phyloP scores from a whole-genome alignment of 2,797 vertebrate species.

The Pteropus rufus region DNA sequence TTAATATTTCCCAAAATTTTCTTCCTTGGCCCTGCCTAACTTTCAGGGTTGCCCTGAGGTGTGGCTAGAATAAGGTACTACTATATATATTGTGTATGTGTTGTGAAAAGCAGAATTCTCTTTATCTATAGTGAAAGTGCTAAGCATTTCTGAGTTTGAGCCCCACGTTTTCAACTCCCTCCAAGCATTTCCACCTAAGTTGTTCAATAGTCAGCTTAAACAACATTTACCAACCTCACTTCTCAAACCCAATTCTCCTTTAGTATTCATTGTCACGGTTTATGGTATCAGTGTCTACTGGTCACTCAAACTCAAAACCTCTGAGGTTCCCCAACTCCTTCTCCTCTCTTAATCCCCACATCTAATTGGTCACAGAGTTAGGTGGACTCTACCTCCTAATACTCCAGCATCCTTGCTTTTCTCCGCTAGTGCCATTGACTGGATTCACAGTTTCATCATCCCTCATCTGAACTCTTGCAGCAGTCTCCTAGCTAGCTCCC shows the following conservation, averaged over 20 bases:
- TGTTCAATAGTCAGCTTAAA: neutral
- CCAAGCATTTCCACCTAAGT: neutral
- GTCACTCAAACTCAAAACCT: neutral
- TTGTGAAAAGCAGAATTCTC: neutral
- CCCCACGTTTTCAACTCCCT: neutral
- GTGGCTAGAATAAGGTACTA: neutral
- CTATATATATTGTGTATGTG: neutral
- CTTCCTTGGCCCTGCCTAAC: neutral
- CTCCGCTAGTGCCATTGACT: neutral
- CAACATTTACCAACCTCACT: too few species aligned
- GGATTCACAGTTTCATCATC: neutral
- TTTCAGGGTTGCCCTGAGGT: neutral
- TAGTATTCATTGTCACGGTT: neutral
- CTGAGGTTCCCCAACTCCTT: neutral
- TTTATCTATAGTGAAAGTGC: neutral
- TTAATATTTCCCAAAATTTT: neutral
- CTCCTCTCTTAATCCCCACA: neutral
- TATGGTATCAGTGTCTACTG: neutral
- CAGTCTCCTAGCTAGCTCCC: neutral
- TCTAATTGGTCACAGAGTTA: neutral
- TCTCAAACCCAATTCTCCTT: neutral
- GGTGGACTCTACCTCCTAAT: neutral
- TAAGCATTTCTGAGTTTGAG: neutral
- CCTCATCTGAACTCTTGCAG: neutral
- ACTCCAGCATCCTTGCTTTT: neutral